Evolutionary conservation across 2,797 vertebrate species (phyloP).

Genomic region (Mormyrus hasselquistii): DNA sequence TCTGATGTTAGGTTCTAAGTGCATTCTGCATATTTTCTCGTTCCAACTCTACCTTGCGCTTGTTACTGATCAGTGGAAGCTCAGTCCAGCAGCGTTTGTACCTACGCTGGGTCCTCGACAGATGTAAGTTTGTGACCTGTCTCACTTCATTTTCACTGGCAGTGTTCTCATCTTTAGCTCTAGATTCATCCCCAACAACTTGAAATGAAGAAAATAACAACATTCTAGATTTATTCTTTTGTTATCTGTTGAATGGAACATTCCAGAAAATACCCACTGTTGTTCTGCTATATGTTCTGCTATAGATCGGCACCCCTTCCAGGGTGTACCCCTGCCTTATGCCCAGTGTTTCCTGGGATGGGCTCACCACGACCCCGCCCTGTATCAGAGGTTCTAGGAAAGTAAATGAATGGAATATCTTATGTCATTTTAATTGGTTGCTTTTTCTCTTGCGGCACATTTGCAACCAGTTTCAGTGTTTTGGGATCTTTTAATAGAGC

Average conservation of each 20-base stretch:
- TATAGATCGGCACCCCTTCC: not conserved
- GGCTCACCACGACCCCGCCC: not conserved
- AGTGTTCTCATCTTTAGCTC: not conserved
- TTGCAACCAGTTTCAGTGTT: not conserved
- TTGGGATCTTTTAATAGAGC: constrained; percentile 1
- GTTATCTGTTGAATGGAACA: not conserved
- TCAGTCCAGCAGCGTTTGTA: not conserved
- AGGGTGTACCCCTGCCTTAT: not conserved
- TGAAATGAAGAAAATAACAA: not conserved
- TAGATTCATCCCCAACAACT: not conserved
- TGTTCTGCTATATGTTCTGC: not conserved
- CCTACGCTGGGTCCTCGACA: not conserved
- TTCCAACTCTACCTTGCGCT: not conserved
- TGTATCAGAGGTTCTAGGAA: not conserved
- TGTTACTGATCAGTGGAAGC: not conserved
- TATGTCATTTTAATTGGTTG: not conserved
- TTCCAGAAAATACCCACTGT: not conserved
- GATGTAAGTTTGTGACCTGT: not conserved
- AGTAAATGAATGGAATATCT: not conserved
- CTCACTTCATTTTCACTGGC: not conserved
- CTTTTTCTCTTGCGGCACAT: not conserved
- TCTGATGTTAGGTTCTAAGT: not conserved
- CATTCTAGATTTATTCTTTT: not conserved
- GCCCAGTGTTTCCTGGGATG: not conserved
- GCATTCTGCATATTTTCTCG: not conserved